phyloP scores from a whole-genome alignment of 2,888 invertebrate genomes.

The Drosophila pseudotakahashii region DNA sequence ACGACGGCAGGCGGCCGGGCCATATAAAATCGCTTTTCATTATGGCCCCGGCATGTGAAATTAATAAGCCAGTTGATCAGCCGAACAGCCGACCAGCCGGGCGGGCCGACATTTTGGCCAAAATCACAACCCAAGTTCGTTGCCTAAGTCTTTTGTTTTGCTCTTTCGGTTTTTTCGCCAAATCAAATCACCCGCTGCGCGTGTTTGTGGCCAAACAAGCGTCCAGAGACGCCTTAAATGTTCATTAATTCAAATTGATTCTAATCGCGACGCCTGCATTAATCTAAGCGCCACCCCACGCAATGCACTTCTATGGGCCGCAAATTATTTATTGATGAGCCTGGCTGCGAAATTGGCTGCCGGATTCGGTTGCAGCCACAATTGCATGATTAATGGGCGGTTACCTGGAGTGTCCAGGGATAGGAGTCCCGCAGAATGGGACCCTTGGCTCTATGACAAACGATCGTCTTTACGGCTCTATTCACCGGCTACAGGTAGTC shows the following conservation, averaged over 20 bases:
- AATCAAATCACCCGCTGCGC: conserved; percentile 43
- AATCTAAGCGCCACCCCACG: conserved; percentile 78
- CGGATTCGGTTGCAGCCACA: conserved; percentile 37
- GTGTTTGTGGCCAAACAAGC: conserved; percentile 72
- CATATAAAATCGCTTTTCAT: conserved; percentile 77
- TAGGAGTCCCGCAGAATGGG: conserved; percentile 13
- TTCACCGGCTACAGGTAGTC: conserved; percentile 43
- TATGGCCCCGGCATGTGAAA: conserved; percentile 70
- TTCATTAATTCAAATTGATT: conserved; percentile 78
- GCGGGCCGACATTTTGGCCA: conserved; percentile 12
- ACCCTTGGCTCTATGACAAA: conserved; percentile 54
- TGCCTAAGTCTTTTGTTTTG: conserved; percentile 79
- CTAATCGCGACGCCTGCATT: conserved; percentile 74
- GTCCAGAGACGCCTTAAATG: conserved; percentile 66
- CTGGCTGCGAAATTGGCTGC: conserved; percentile 38
- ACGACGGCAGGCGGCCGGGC: conserved; percentile 74
- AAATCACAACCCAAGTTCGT: conserved; percentile 64
- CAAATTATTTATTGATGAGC: conserved; percentile 67
- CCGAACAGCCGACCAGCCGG: not conserved
- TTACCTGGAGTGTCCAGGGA: conserved; percentile 18
- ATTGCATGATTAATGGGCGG: conserved; percentile 63
- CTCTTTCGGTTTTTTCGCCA: conserved; percentile 11
- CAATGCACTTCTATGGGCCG: conserved; percentile 62
- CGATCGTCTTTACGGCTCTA: conserved; percentile 49
- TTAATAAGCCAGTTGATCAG: conserved; percentile 54